Evolutionary conservation across 2,888 invertebrate species (phyloP).

Genomic region (Hermaeophaga mercurialis): DNA sequence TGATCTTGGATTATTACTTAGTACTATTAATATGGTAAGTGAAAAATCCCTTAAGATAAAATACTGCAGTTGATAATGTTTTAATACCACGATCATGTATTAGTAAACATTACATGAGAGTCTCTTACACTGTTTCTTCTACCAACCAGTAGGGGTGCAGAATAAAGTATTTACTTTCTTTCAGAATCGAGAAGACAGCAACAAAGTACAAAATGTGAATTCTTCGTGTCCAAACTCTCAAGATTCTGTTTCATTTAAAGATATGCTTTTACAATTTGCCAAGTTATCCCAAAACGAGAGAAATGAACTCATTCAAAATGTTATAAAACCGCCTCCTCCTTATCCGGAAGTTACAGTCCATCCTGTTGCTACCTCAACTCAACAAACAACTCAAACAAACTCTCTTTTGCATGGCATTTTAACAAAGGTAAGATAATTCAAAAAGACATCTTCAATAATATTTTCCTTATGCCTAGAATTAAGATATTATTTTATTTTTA

Average conservation of each 20-base stretch:
- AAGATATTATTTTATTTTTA: too few species aligned
- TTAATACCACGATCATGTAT: too few species aligned
- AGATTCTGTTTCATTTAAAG: slow-evolving; percentile 65
- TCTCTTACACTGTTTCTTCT: too few species aligned
- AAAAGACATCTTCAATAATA: neutral
- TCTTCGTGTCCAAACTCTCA: slow-evolving; percentile 57
- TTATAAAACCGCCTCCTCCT: slow-evolving; percentile 64
- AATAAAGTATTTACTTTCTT: slow-evolving; percentile 24
- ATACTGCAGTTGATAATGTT: too few species aligned
- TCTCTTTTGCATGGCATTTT: slow-evolving; percentile 79
- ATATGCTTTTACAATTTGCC: slow-evolving; percentile 77
- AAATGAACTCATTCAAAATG: slow-evolving; percentile 52
- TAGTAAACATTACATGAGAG: too few species aligned
- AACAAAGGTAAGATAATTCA: slow-evolving; percentile 68
- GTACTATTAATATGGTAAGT: slow-evolving; percentile 53
- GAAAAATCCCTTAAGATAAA: slow-evolving; percentile 7
- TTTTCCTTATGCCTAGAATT: too few species aligned
- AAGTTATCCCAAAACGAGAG: slow-evolving; percentile 63
- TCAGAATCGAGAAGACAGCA: slow-evolving; percentile 51
- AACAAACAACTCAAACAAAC: slow-evolving; percentile 58
- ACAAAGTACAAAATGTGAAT: slow-evolving; percentile 61
- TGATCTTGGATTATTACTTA: slow-evolving; percentile 52
- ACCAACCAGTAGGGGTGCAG: too few species aligned
- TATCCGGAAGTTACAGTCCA: slow-evolving; percentile 82
- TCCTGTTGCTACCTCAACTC: slow-evolving; percentile 63